Evolutionary conservation across 1,140 invertebrate genomes (phyloP), one percentile per base, ranked within the genome.

Genomic region (Ceratitis capitata): DNA sequence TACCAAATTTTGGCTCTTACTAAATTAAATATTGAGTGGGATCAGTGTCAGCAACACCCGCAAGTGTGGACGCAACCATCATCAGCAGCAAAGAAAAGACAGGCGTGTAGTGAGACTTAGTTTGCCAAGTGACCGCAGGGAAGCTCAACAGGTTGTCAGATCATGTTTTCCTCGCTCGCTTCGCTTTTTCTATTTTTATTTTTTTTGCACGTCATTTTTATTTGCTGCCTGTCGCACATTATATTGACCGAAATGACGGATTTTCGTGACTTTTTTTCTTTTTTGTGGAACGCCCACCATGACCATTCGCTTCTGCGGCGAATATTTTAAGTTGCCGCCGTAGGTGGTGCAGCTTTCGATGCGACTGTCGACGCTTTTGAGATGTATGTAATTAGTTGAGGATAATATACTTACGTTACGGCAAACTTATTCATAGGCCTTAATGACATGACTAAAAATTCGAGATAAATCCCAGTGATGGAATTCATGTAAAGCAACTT

Each of bases 31-130:
- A 39, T n/a, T 78, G 69, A 78, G 69, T 78, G 69, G 69, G 69
- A 78, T 78, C 69, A 45, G 69, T 78, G 69, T 78, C 69, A 78
- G 69, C 69, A 78, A 78, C 69, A 45, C 69, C 69, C 69, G 69
- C 69, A 78, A 78, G 69, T 78, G 69, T 78, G 42, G 69, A 78
- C 69, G 69, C 39, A 23, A 39, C n/a, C n/a, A n/a, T n/a, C n/a
- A n/a, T n/a, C n/a, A 45, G 69, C 6, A n/a, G 12, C n/a, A 3
- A 9, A 1, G 69, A 45, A 78, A 32, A 45, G 16, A 78, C 69
- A 78, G 12, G 10, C 29, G 26, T n/a, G 29, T 12, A 32, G 23
- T 7, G 9, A 23, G 1, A 3, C 7, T 19, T n/a, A 26, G 12
- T 19, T 78, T 78, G 69, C 35, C 9, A 0, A 10, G 32, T 78